phyloP scores from a whole-genome alignment of 2,113 vertebrate genomes.

The Calidris pugnax region DNA sequence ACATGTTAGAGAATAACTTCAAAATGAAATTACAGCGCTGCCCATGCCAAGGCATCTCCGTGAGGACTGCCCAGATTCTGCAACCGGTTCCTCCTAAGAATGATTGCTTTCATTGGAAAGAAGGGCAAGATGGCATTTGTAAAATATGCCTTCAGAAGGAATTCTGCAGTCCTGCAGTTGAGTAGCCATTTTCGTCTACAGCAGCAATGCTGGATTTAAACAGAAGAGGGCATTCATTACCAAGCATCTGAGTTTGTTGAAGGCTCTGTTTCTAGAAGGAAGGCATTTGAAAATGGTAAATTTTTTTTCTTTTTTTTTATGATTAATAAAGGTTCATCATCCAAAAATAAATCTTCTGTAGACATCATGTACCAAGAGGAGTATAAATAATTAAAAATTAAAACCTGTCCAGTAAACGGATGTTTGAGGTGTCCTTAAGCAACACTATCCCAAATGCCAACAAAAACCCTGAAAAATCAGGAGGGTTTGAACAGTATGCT shows the following conservation, averaged over 20 bases:
- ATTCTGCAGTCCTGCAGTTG: not conserved
- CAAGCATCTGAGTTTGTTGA: not conserved
- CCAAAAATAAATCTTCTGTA: conserved; percentile 70
- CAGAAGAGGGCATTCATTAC: conserved; percentile 73
- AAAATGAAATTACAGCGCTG: conserved; percentile 15
- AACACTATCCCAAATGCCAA: conserved; percentile 38
- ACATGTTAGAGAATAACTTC: not conserved
- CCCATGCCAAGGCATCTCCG: not conserved
- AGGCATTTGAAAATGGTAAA: not conserved
- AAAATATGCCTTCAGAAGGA: not conserved
- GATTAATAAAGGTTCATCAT: conserved; percentile 67
- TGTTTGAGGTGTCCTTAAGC: conserved; percentile 56
- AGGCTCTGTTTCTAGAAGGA: not conserved
- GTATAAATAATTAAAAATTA: conserved; percentile 73
- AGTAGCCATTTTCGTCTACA: not conserved
- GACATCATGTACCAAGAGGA: conserved; percentile 54
- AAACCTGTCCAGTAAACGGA: conserved; percentile 34
- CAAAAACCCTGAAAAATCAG: conserved; percentile 44
- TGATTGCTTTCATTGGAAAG: not conserved
- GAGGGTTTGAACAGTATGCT: conserved; percentile 26
- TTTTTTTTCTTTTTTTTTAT: not conserved
- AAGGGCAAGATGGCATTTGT: not conserved
- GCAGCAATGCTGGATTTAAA: conserved; percentile 38
- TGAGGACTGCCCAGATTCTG: not conserved
- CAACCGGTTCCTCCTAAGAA: not conserved